phyloP scores from a whole-genome alignment of 1,140 invertebrate species.

The Antheraea pernyi region DNA sequence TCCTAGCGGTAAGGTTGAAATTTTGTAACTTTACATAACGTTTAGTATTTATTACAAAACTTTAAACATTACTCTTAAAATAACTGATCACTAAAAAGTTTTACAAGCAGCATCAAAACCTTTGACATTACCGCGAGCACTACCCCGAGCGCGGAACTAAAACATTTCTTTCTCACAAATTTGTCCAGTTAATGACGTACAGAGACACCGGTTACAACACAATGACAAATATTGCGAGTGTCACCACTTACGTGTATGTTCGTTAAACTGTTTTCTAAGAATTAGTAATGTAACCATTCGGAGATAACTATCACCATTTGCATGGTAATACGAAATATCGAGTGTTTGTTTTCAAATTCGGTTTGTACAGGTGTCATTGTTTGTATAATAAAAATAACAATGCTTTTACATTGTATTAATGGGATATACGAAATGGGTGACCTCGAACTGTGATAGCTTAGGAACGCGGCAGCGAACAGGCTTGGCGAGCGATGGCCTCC shows the following conservation, averaged over 20 bases:
- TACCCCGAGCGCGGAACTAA: slow-evolving; percentile 46
- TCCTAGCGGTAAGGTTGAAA: no score
- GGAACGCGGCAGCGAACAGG: no score
- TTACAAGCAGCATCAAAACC: neutral
- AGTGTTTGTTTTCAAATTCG: neutral
- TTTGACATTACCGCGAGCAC: slow-evolving; percentile 30
- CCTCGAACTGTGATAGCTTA: no score
- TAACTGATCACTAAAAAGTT: no score
- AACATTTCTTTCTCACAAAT: slow-evolving; percentile 51
- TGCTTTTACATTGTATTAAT: neutral
- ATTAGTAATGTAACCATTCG: slow-evolving; percentile 13
- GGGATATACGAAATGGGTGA: neutral
- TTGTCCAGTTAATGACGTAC: slow-evolving; percentile 36
- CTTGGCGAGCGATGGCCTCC: no score
- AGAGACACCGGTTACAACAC: slow-evolving; percentile 41
- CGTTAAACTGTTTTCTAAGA: slow-evolving; percentile 13
- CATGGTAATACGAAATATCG: slow-evolving; percentile 12
- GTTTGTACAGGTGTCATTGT: neutral
- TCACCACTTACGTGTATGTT: slow-evolving; percentile 14
- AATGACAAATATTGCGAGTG: slow-evolving; percentile 60
- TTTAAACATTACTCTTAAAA: no score
- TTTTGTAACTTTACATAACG: no score
- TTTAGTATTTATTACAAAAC: no score
- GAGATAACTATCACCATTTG: slow-evolving; percentile 13
- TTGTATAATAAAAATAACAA: neutral